Conservation (phyloP, 1,140 invertebrate genomes). For the Philaenus spumarius region DNA sequence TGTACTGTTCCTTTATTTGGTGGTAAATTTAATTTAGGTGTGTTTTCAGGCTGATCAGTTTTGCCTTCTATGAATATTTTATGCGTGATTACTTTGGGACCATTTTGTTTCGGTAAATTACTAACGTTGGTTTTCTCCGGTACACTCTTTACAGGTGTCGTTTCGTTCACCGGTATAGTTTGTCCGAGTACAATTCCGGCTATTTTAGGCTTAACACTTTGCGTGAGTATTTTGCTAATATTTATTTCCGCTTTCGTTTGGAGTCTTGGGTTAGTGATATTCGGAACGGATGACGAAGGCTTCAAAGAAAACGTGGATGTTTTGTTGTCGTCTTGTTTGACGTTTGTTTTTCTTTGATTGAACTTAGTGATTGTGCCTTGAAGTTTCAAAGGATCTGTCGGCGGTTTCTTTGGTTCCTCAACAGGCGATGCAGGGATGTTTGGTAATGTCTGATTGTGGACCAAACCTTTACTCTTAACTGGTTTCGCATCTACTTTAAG, state of each 20-base stretch:
- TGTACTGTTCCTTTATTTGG: too few species aligned
- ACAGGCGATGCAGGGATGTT: too few species aligned
- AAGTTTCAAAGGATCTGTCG: not conserved
- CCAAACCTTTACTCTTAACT: constrained; percentile 4
- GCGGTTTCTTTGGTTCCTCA: not conserved
- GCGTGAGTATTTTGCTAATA: not conserved
- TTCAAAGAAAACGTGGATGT: constrained; percentile 8
- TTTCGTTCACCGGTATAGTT: not conserved
- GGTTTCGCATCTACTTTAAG: not conserved
- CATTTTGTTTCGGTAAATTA: not conserved
- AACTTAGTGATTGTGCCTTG: not conserved
- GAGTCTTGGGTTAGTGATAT: not conserved
- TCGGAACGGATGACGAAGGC: not conserved
- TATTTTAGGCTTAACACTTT: constrained; percentile 9
- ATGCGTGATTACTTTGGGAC: constrained; percentile 20
- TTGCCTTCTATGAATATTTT: constrained; percentile 19
- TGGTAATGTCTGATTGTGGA: too few species aligned
- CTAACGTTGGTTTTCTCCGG: not conserved
- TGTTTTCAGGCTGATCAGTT: not conserved
- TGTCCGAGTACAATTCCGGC: constrained; percentile 14
- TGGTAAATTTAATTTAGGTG: not conserved
- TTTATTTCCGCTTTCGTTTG: not conserved
- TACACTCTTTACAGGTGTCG: too few species aligned
- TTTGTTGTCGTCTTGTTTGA: not conserved
- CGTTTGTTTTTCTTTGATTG: not conserved